Percentiles rank a stretch among this genome's conserved stretches.
Evolutionary conservation across 1,140 invertebrate species (phyloP).

Genomic region (Nymphalis io): DNA sequence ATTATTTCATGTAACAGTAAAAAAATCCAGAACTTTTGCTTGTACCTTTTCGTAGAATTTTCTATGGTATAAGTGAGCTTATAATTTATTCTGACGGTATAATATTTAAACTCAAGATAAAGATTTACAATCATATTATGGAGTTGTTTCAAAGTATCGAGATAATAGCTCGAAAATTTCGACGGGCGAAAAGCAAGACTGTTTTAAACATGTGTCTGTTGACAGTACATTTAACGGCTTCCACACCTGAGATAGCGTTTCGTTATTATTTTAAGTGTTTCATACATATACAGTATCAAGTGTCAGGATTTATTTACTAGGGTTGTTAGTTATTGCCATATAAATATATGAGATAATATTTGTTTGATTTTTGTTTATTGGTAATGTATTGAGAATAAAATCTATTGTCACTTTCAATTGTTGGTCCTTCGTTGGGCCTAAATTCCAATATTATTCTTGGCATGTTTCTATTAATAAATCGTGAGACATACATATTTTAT

Average conservation of each 20-base stretch:
- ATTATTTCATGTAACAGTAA: no score
- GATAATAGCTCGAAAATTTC: not conserved
- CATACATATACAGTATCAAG: not conserved
- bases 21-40: no score
- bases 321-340: not conserved
- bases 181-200: not conserved
- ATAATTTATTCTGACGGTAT: no score
- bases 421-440: conserved; percentile 2
- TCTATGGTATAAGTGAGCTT: no score
- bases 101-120: no score
- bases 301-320: conserved; percentile 8
- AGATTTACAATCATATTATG: no score
- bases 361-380: conserved; percentile 11
- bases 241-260: conserved; percentile 4
- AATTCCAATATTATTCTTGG: conserved; percentile 6
- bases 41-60: no score
- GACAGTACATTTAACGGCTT: not conserved
- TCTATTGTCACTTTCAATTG: conserved; percentile 10
- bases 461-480: conserved; percentile 7
- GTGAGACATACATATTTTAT: not conserved
- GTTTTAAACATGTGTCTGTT: not conserved
- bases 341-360: conserved; percentile 7
- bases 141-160: not conserved
- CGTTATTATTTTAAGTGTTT: conserved; percentile 12
- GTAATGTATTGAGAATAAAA: conserved; percentile 12